phyloP scores from a whole-genome alignment of 92 coral and sea anemone genomes.

The Pocillopora meandrina region DNA sequence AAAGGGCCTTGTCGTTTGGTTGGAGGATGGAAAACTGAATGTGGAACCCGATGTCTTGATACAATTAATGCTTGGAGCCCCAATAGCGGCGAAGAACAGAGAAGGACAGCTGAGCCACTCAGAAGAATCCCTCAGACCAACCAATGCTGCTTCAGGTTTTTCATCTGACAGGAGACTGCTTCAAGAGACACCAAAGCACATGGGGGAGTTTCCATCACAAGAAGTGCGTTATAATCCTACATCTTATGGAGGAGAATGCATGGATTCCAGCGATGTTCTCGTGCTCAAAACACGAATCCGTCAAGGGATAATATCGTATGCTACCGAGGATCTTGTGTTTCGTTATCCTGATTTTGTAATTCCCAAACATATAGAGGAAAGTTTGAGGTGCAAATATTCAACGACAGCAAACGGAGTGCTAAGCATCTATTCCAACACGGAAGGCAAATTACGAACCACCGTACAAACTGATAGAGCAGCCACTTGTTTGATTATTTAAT shows the following conservation, averaged over 20 bases:
- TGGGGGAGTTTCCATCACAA: background rate
- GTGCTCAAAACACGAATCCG: constrained; percentile 10
- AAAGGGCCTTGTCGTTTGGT: constrained; percentile 13
- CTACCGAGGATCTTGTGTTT: background rate
- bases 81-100: background rate
- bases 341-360: constrained; percentile 1
- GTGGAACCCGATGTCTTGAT: constrained; percentile 19
- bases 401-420: background rate
- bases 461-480: background rate
- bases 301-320: background rate
- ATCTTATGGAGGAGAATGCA: background rate
- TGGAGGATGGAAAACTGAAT: constrained; percentile 11
- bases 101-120: background rate
- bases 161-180: background rate
- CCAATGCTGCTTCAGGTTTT: background rate
- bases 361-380: background rate
- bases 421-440: constrained; percentile 10
- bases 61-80: background rate
- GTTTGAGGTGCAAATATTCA: background rate
- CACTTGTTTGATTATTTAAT: background rate
- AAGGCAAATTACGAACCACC: background rate
- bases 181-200: background rate
- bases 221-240: background rate
- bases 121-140: background rate
- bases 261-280: background rate